Conservation (phyloP, 2,888 invertebrate species). For the Heteromurus nitidus region DNA sequence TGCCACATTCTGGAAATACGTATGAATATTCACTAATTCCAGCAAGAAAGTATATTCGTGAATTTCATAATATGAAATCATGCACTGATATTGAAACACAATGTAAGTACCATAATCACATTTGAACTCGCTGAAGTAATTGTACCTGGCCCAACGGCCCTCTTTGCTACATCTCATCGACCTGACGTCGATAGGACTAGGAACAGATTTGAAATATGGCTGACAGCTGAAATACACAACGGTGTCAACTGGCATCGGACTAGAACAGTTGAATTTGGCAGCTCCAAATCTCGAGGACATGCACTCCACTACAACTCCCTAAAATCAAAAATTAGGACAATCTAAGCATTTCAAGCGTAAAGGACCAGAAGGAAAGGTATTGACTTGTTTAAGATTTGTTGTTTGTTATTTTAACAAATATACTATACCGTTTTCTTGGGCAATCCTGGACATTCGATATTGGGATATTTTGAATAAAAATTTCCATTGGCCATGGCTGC, state of each 20-base stretch:
- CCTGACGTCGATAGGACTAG: constrained; percentile 26
- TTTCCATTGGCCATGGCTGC: not conserved
- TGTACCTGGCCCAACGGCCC: constrained; percentile 53
- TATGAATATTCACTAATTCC: no score
- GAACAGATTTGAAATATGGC: constrained; percentile 38
- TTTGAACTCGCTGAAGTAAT: constrained; percentile 54
- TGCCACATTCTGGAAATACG: constrained; percentile 66
- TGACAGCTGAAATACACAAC: constrained; percentile 51
- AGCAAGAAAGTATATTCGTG: not conserved
- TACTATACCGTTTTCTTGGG: constrained; percentile 15
- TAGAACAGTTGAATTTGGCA: constrained; percentile 58
- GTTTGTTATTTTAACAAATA: not conserved
- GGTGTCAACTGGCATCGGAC: constrained; percentile 56
- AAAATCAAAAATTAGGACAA: not conserved
- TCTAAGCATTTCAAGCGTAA: not conserved
- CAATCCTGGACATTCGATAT: constrained; percentile 41
- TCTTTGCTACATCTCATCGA: constrained; percentile 43
- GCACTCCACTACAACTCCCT: constrained; percentile 55
- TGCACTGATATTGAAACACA: no score
- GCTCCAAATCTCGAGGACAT: constrained; percentile 39
- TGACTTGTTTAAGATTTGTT: not conserved
- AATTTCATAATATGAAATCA: constrained; percentile 2
- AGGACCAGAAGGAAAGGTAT: not conserved
- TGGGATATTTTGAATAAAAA: not conserved
- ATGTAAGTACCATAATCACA: constrained; percentile 63